These are phyloP conservation scores for Lepus americanus DNA, from an alignment of 2,113 vertebrate species.

Conservation along the genomic window DNA sequence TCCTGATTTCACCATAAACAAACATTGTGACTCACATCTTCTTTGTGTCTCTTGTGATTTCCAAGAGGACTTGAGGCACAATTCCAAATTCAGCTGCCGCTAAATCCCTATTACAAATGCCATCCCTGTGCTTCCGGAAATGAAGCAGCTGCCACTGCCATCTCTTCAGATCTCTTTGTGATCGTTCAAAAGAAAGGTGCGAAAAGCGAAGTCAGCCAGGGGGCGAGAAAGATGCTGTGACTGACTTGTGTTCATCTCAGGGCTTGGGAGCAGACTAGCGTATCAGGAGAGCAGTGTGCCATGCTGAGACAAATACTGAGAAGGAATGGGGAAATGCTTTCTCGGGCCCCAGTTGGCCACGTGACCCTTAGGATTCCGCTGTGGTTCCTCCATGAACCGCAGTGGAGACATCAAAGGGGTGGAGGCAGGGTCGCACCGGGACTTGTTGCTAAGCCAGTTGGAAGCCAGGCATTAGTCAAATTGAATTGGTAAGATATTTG, in stretches of 20 bases:
- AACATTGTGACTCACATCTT: background rate
- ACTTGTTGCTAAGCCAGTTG: background rate
- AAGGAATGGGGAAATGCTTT: background rate
- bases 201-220: background rate
- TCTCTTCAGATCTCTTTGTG: background rate
- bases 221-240: background rate
- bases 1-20: slow-evolving; percentile 34
- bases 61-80: slow-evolving; percentile 12
- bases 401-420: background rate
- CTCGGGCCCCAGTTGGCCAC: background rate
- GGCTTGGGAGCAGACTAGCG: background rate
- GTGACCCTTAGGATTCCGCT: background rate
- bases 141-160: background rate
- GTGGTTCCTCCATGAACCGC: background rate
- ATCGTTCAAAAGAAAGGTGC: background rate
- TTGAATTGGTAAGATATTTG: slow-evolving; percentile 30
- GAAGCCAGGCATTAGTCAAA: slow-evolving; percentile 26
- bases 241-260: background rate
- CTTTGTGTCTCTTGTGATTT: slow-evolving; percentile 4
- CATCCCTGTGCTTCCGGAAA: background rate
- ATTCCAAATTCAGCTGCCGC: slow-evolving; percentile 5
- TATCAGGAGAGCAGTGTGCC: background rate
- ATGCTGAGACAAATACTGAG: background rate
- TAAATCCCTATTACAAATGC: background rate
- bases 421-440: background rate